These are phyloP conservation scores for Hippocampus mohnikei DNA, from an alignment of 2,113 vertebrate species.

Conservation along the genomic window DNA sequence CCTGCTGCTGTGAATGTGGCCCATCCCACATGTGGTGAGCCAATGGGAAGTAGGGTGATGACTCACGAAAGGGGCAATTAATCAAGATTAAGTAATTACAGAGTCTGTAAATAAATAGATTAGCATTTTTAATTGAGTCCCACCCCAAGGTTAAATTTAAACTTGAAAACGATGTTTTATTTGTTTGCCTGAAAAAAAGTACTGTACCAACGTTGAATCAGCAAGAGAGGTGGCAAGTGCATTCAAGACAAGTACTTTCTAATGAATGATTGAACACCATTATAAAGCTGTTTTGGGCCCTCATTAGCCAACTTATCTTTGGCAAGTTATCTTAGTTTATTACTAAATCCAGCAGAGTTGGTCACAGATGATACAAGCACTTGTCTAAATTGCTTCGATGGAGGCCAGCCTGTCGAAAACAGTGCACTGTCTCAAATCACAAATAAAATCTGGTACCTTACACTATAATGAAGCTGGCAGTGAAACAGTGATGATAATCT, in stretches of 20 bases:
- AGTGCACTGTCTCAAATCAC: constrained; percentile 11
- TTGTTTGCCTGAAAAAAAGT: not conserved
- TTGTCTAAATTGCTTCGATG: constrained; percentile 23
- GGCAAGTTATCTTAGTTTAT: not conserved
- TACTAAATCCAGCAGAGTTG: not conserved
- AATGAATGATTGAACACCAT: not conserved
- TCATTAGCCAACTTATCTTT: not conserved
- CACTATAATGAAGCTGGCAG: not conserved
- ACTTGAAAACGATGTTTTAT: not conserved
- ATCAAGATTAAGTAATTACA: not conserved
- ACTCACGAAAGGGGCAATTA: not conserved
- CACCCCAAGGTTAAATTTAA: not conserved
- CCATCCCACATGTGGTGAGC: too few species aligned
- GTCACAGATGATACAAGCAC: constrained; percentile 3
- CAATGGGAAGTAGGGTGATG: too few species aligned
- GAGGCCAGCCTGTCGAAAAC: constrained; percentile 11
- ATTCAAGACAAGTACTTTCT: not conserved
- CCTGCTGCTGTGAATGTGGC: too few species aligned
- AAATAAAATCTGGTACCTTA: constrained; percentile 4
- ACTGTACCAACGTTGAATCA: not conserved
- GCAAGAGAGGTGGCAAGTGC: not conserved
- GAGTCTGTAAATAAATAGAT: too few species aligned
- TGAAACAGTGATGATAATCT: not conserved
- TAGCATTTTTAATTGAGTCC: too few species aligned
- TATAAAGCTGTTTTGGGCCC: not conserved